Conservation (phyloP, 2,888 invertebrate genomes). For the Celastrina argiolus region DNA sequence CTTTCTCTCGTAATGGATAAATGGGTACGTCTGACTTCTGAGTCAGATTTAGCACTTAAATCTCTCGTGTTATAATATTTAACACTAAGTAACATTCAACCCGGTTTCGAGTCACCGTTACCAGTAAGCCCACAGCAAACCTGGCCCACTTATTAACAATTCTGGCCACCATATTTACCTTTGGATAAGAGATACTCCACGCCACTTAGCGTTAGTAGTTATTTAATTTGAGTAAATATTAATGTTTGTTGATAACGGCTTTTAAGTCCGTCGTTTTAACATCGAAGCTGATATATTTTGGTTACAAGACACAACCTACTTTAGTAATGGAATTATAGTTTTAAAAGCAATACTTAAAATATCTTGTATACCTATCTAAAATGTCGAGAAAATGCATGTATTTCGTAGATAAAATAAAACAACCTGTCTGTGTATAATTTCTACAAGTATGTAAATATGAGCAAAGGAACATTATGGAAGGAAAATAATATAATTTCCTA, state of each 20-base stretch:
- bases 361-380: too few species aligned
- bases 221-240: conserved; percentile 35
- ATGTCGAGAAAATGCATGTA: too few species aligned
- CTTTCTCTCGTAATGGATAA: conserved; percentile 14
- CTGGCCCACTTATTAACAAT: conserved; percentile 61
- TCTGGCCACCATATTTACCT: conserved; percentile 41
- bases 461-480: too few species aligned
- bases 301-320: neutral
- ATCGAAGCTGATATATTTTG: neutral
- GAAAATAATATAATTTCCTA: too few species aligned
- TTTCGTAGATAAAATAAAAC: too few species aligned
- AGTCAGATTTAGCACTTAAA: conserved; percentile 3
- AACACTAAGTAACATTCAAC: conserved; percentile 37
- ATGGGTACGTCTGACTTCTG: conserved; percentile 11
- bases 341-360: too few species aligned
- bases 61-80: conserved; percentile 3
- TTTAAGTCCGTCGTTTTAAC: conserved; percentile 15
- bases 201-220: conserved; percentile 31
- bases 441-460: too few species aligned
- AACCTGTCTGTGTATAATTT: too few species aligned
- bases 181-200: conserved; percentile 46
- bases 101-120: conserved; percentile 62
- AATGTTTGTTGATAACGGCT: conserved; percentile 30
- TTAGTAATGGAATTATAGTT: neutral
- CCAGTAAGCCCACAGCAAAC: conserved; percentile 45